Percentiles rank a stretch among this genome's conserved stretches.
Evolutionary conservation across 2,888 invertebrate genomes (phyloP).

Genomic region (Drosophila colorata): DNA sequence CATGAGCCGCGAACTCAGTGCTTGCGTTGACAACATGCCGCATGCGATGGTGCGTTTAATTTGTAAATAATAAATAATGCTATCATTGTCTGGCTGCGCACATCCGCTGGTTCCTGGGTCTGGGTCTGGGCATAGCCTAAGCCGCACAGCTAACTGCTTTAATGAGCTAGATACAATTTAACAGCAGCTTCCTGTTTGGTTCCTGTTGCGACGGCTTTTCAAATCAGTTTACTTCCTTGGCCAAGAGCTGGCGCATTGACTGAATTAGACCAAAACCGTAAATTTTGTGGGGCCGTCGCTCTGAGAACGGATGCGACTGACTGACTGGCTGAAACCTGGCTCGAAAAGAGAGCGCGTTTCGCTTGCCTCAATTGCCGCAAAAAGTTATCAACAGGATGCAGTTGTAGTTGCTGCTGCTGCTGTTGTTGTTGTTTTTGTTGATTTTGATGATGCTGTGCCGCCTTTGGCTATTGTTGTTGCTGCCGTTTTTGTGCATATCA

Average conservation of each 20-base stretch:
- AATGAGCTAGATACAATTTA: conserved; percentile 78
- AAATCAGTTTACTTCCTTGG: conserved; percentile 81
- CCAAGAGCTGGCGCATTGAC: conserved; percentile 54
- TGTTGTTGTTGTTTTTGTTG: conserved; percentile 8
- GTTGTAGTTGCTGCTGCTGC: conserved; percentile 29
- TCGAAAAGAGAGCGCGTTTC: conserved; percentile 17
- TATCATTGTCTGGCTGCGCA: conserved; percentile 71
- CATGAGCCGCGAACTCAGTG: conserved; percentile 21
- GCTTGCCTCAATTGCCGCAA: conserved; percentile 33
- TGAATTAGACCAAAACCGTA: conserved; percentile 81
- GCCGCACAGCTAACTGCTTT: conserved; percentile 63
- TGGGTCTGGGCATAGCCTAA: conserved; percentile 9
- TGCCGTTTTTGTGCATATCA: conserved; percentile 57
- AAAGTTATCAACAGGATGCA: conserved; percentile 62
- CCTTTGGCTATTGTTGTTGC: conserved; percentile 12
- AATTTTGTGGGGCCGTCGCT: conserved; percentile 66
- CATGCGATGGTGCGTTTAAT: conserved; percentile 45
- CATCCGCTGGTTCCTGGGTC: conserved; percentile 51
- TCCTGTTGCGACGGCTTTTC: conserved; percentile 76
- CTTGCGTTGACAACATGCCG: conserved; percentile 16
- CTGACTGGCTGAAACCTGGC: conserved; percentile 16
- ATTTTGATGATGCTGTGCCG: conserved; percentile 14
- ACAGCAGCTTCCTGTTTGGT: conserved; percentile 76
- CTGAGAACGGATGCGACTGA: conserved; percentile 77
- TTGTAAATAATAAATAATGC: conserved; percentile 62